Conservation (phyloP, 2,797 vertebrate genomes). For the Pipistrellus pipistrellus region DNA sequence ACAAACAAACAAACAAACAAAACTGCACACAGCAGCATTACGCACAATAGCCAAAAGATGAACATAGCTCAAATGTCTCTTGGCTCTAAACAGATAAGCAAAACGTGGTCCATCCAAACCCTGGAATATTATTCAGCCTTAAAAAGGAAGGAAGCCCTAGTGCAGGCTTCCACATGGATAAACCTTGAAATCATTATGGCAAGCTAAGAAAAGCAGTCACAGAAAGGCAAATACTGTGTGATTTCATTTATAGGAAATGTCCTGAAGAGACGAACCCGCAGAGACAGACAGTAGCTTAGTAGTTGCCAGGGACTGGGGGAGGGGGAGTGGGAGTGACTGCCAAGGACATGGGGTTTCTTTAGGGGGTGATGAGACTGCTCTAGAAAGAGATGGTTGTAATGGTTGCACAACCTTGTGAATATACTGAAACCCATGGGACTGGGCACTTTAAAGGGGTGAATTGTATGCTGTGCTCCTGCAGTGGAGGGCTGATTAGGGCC, state of each 20-base stretch:
- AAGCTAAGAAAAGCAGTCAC: background rate
- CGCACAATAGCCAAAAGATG: background rate
- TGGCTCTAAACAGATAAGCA: rapidly evolving
- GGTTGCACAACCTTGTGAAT: background rate
- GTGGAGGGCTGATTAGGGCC: background rate
- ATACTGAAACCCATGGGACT: background rate
- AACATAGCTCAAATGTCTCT: rapidly evolving
- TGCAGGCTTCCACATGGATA: rapidly evolving
- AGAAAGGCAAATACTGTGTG: background rate
- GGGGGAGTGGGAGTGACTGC: background rate
- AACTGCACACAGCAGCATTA: background rate
- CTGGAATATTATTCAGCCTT: background rate
- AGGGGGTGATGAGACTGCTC: background rate
- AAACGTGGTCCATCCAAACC: rapidly evolving
- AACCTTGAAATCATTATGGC: background rate
- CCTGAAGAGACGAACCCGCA: background rate
- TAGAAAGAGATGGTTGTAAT: background rate
- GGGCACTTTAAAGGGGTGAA: background rate
- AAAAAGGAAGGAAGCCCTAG: rapidly evolving
- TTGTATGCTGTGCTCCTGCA: background rate
- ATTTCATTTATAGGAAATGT: background rate
- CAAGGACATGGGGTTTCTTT: rapidly evolving
- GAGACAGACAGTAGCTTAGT: background rate
- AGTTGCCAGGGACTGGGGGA: background rate
- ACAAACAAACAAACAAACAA: too few relatives aligned